Percentiles rank a stretch among this genome's conserved stretches.
phyloP scores from a whole-genome alignment of 2,888 invertebrate species.

The Drosophila anomalata region DNA sequence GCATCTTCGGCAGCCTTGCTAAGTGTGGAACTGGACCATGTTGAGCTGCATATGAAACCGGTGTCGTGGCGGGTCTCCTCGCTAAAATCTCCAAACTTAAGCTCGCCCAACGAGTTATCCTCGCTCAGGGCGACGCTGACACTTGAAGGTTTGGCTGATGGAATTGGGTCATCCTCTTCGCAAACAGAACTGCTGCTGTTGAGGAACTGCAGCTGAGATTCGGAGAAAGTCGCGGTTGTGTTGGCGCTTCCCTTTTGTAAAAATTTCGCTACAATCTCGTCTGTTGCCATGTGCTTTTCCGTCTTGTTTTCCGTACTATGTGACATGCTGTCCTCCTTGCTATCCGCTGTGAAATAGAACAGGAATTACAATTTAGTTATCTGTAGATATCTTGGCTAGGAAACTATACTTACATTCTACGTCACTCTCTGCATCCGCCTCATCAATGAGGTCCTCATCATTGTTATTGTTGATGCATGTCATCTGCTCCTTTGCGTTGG shows the following conservation, averaged over 20 bases:
- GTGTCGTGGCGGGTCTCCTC: slow-evolving; percentile 51
- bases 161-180: slow-evolving; percentile 68
- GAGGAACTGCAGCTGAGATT: slow-evolving; percentile 73
- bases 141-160: slow-evolving; percentile 3
- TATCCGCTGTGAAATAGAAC: slow-evolving; percentile 34
- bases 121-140: slow-evolving; percentile 8
- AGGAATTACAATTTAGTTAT: background rate
- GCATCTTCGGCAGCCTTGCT: slow-evolving; percentile 27
- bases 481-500: slow-evolving; percentile 50
- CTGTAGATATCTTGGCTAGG: too few species aligned
- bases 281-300: slow-evolving; percentile 57
- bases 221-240: slow-evolving; percentile 29
- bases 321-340: slow-evolving; percentile 20
- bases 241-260: slow-evolving; percentile 47
- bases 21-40: slow-evolving; percentile 54
- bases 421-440: slow-evolving; percentile 22
- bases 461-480: slow-evolving; percentile 35
- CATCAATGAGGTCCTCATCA: slow-evolving; percentile 17
- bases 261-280: slow-evolving; percentile 74
- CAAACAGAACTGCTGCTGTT: slow-evolving; percentile 80
- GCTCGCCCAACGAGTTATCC: slow-evolving; percentile 46
- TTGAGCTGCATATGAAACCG: slow-evolving; percentile 68
- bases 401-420: slow-evolving; percentile 27
- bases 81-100: slow-evolving; percentile 75
- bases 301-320: background rate